Percentiles rank a stretch among this genome's conserved stretches.
Conservation (phyloP, 2,888 invertebrate species). For the Lasiommata megera region DNA sequence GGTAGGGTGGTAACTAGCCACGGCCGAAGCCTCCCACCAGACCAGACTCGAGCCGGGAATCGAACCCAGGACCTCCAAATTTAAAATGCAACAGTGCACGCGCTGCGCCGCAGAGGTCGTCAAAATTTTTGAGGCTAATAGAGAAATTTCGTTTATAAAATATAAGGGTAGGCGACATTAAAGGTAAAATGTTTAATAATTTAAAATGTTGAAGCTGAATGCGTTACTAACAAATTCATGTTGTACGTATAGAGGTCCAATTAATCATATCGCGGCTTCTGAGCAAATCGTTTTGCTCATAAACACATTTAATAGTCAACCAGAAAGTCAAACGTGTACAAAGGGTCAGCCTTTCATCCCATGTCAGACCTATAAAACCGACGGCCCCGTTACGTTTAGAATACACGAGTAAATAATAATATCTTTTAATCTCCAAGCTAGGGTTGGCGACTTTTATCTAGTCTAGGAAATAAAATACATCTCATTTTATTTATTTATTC, state of each 20-base stretch:
- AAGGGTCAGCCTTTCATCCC: slow-evolving; percentile 53
- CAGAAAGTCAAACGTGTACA: slow-evolving; percentile 44
- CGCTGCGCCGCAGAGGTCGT: no score
- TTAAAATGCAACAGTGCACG: no score
- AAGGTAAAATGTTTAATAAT: background rate
- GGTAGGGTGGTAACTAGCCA: no score
- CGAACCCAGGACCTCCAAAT: no score
- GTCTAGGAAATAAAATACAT: no score
- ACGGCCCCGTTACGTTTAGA: slow-evolving; percentile 54
- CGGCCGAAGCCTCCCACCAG: no score
- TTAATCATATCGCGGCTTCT: slow-evolving; percentile 34
- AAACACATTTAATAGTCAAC: slow-evolving; percentile 42
- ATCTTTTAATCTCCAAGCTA: slow-evolving; percentile 66
- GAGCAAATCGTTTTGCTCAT: slow-evolving; percentile 40
- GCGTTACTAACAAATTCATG: slow-evolving; percentile 1
- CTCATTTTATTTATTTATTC: no score
- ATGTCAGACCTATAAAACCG: slow-evolving; percentile 71
- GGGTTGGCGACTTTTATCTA: background rate
- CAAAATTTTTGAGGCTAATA: background rate
- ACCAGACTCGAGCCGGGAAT: no score
- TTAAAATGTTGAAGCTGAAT: background rate
- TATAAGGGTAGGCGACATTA: background rate
- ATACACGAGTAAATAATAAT: slow-evolving; percentile 65
- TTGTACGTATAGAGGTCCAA: slow-evolving; percentile 26
- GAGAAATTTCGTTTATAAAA: background rate